Conservation (phyloP, 2,797 vertebrate genomes). For the Agapornis canus region DNA sequence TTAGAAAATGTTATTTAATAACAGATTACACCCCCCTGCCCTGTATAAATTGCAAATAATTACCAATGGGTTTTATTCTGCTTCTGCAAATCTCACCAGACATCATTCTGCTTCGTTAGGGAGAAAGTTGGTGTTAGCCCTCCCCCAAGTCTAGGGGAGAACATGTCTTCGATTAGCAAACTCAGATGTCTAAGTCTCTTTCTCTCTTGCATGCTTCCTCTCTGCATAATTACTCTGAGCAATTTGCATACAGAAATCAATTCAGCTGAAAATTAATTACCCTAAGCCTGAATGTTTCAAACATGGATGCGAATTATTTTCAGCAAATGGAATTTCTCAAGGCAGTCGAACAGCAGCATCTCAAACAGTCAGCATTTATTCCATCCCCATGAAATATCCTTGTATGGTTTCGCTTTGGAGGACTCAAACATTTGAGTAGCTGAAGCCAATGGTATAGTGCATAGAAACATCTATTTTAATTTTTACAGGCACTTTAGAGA, state of each 20-base stretch:
- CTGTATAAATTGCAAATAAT: not conserved
- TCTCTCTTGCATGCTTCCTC: not conserved
- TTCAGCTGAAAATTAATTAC: conserved; percentile 70
- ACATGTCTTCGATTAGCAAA: not conserved
- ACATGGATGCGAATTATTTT: conserved; percentile 68
- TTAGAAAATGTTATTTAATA: not conserved
- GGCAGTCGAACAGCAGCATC: conserved; percentile 55
- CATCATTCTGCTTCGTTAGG: conserved; percentile 35
- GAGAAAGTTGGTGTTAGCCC: not conserved
- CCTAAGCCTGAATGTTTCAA: conserved; percentile 47
- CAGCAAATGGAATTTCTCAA: conserved; percentile 63
- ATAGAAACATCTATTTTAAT: conserved; percentile 27
- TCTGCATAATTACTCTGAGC: conserved; percentile 11
- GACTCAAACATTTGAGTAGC: not conserved
- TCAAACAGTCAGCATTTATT: conserved; percentile 33
- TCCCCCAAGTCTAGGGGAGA: not conserved
- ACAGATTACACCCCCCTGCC: not conserved
- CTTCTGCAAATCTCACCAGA: conserved; percentile 9
- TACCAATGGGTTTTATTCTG: not conserved
- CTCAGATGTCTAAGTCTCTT: conserved; percentile 32
- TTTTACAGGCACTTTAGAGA: conserved; percentile 22
- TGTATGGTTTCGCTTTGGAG: not conserved
- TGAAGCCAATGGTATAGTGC: not conserved
- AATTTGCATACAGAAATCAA: conserved; percentile 63
- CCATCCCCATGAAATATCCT: not conserved